Evolutionary conservation across 2,797 vertebrate genomes (phyloP), one percentile per base, ranked within the genome.

Genomic region (Sebastes steindachneri): DNA sequence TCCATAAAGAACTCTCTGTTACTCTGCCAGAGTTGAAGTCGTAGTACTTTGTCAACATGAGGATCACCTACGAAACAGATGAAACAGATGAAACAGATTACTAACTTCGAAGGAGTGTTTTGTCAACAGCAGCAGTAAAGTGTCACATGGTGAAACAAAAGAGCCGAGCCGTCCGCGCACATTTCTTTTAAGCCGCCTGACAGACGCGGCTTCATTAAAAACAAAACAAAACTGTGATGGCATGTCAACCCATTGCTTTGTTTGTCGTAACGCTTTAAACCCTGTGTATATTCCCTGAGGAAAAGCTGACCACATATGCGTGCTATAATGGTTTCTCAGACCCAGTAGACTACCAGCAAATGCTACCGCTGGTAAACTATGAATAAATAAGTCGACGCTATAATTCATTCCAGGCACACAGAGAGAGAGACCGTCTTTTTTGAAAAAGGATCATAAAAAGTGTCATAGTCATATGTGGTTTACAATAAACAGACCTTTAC

Each of bases 21-120:
- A 98, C 97, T 95, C 97, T 97, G 90, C 97, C 97, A 75, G 97
- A 94, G 95, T 97, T 99, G 95, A 98, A 98, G 96, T 99, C 98
- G 48, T 97, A 98, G 84, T 97, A 96, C 94, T 99, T 98, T 71
- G 97, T 99, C 96, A 99, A 94, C 96, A 99, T 99, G 90, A 99
- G 96, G 93, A 99, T 99, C 94, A 99, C 98, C 97, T 99, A 85
- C 37, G 41, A 89, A 88, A 89, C 68, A 95, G 33, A 92, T 84
- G 48, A 88, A 88, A 89, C 68, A 95, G 33, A 92, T 84, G 29
- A 94, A 77, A 92, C 65, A 84, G 41, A 87, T 90, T 68, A 83
- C 45, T 31, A 26, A 23, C 74, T 82, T 77, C n/a, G 5, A 62
- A 69, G 64, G 29, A 64, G 29, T 9, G 8, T 66, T 77, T 53